Base-by-base conservation (phyloP, 1,140 invertebrate genomes). In the Heliconius himera region DNA sequence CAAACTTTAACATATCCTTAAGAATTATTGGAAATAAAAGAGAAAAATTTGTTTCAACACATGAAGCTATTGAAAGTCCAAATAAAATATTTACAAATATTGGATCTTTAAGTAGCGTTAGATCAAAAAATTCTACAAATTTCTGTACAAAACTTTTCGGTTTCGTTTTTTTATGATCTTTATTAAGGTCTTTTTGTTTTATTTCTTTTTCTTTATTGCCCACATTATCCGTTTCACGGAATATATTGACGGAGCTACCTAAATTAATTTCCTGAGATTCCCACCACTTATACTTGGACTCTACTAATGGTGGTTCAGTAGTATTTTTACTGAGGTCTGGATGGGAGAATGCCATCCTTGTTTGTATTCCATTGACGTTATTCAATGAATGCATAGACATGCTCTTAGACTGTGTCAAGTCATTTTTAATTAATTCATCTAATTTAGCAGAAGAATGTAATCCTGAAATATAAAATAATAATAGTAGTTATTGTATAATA, bases 21-120 rank as follows among this genome's bases (percentile, higher is more conserved):
- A 97, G 87, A 49, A 97, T 96, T 41, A 97, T 96, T 26, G 96
- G 96, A 3, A 96, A 95, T 16, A 97, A 81, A 5, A 96, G 88
- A 3, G 96, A 95, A 84, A 97, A 97, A 85, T 97, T 97, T 3
- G 96, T 95, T 86, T 97, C 97, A 0, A 96, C 96, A 84, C 96
- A 96, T 18, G 96, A 95, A 1, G 96, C 96, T 2, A 97, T 87
- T 1, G 96, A 96, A 77, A 97, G 90, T 0, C 96, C 96, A n/a
- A 96, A 80, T 91, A 97, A 95, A 56, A 97, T 95, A 86, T 96
- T 97, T 2, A 97, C 88, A 83, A 93, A 94, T 83, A 94, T 89
- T 22, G 91, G 90, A 85, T 94, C 93, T 41, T 46, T 91, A 18
- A 94, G 79, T 49, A 94, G 83, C n/a, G 91, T 94, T 46, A 94